Evolutionary conservation across 2,797 vertebrate species (phyloP), one percentile per base, ranked within the genome.

Genomic region (Semotilus atromaculatus): DNA sequence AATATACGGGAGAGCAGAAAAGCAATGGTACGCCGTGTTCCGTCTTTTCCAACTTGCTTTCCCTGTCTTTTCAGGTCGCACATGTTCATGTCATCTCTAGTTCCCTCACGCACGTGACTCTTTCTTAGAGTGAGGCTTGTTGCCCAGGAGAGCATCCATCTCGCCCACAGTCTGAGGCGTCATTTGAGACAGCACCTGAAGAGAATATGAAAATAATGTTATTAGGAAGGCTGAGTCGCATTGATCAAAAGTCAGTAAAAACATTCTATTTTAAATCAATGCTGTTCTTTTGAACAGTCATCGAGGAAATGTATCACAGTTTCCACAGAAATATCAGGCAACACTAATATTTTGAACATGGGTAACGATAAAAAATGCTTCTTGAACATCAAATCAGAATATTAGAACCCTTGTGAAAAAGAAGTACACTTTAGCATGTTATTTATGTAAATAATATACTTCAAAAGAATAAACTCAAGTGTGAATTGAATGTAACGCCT

Each of bases 61-160:
- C 55, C 76, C 71, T 55, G 4, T 86, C 85, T 68, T 67, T 80
- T 75, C 79, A 71, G 80, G 31, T 74, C 62, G 26, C 70, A 64
- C 58, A 62, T 75, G 21, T 43, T 68, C 62, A 66, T 4, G n/a
- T 60, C 48, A 34, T 73, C 16, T 73, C 48, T 38, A 40, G 40
- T 38, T 73, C 29, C 75, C 83, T 91, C 92, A 96, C 66, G 95
- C 94, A 0, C 95, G 95, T 1, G 95, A 92, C 90, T 96, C 95
- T 90, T 96, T 96, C 93, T 96, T 96, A 3, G 93, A 94, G 90
- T 96, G 94, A 75, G 95, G 95, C 89, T 96, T 96, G 86, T 96
- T 96, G 85, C 95, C 95, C 92, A 96, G 92, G 90, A 96, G 91
- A 86, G 94, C 89, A 36, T 96, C 95, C 3, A 96, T 96, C 93